phyloP scores from a whole-genome alignment of 2,797 vertebrate species.

The Dicrostonyx torquatus region DNA sequence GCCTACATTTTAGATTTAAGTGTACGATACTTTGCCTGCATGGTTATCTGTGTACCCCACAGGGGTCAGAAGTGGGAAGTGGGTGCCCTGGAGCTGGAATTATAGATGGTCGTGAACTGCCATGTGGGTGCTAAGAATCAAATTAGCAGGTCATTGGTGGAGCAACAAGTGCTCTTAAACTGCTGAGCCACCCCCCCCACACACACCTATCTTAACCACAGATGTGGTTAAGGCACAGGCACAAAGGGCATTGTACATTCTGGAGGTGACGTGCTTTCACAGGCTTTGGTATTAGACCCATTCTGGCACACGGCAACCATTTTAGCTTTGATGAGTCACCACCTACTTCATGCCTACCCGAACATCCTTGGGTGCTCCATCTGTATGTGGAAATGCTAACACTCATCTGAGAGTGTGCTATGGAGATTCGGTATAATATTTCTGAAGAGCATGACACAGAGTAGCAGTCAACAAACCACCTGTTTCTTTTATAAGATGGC shows the following conservation, averaged over 20 bases:
- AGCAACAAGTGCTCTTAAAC: not conserved
- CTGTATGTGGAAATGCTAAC: slow-evolving; percentile 20
- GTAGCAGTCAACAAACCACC: not conserved
- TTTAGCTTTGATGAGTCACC: not conserved
- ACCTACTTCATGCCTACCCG: not conserved
- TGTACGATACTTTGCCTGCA: not conserved
- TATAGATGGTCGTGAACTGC: not conserved
- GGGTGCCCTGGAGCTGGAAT: not conserved
- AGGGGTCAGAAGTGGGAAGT: not conserved
- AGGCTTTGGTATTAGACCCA: not conserved
- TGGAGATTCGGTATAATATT: not conserved
- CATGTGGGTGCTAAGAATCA: not conserved
- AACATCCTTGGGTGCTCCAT: not conserved
- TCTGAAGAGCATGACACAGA: not conserved
- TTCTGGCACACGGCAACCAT: not conserved
- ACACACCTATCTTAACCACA: not conserved
- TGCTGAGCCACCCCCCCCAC: not conserved
- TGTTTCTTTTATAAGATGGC: not conserved
- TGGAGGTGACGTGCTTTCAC: not conserved
- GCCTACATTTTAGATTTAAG: not conserved
- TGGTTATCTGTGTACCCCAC: not conserved
- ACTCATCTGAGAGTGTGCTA: not conserved
- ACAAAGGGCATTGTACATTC: not conserved
- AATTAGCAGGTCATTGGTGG: not conserved
- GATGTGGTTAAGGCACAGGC: not conserved